phyloP scores from a whole-genome alignment of 2,113 vertebrate genomes.

The Baryphthengus martii region DNA sequence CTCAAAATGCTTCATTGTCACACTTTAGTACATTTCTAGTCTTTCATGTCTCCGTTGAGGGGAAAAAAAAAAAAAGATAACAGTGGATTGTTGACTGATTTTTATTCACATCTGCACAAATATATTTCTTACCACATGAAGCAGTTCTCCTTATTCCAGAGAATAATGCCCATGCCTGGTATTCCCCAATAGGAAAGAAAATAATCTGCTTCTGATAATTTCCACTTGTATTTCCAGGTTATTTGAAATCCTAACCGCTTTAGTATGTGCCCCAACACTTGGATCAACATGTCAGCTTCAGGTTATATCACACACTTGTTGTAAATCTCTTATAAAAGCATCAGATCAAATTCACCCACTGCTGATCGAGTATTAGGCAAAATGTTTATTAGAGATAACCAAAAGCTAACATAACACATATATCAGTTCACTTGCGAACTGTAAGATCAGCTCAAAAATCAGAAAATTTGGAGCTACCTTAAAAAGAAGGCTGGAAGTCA shows the following conservation, averaged over 20 bases:
- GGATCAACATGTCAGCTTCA: background rate
- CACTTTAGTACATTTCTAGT: background rate
- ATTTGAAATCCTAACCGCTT: background rate
- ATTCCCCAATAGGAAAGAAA: background rate
- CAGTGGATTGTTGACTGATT: background rate
- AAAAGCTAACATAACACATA: background rate
- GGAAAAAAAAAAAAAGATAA: background rate
- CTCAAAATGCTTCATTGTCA: background rate
- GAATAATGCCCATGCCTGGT: rapidly evolving
- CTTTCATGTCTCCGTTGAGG: background rate
- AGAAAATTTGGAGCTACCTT: background rate
- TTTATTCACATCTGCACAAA: background rate
- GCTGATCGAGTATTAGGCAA: background rate
- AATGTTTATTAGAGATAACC: background rate
- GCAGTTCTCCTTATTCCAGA: background rate
- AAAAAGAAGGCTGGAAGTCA: background rate
- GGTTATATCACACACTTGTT: rapidly evolving
- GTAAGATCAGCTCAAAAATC: background rate
- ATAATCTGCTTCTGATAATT: background rate
- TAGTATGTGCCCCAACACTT: background rate
- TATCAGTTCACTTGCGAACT: background rate
- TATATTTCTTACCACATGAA: background rate
- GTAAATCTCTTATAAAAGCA: background rate
- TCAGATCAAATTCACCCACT: background rate
- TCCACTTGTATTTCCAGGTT: background rate